Conservation (phyloP, 2,888 invertebrate genomes). For the Listrodromus nycthemerus region DNA sequence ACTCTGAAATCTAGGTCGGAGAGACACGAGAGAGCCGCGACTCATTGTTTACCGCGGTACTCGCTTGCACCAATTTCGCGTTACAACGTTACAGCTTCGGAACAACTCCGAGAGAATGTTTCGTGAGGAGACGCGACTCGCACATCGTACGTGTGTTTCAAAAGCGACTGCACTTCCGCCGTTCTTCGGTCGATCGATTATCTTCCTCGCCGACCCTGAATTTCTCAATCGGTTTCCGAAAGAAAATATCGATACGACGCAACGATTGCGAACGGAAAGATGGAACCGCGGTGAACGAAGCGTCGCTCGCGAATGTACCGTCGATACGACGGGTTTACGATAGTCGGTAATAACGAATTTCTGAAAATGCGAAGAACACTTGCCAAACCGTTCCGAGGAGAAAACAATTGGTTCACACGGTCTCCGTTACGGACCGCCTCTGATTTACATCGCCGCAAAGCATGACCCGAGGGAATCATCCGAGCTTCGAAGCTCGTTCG, state of each 20-base stretch:
- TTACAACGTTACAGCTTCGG: background rate
- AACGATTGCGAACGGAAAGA: background rate
- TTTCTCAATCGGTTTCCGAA: background rate
- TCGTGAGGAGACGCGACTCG: background rate
- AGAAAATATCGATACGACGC: background rate
- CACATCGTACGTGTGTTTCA: background rate
- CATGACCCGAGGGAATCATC: background rate
- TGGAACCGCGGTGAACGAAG: background rate
- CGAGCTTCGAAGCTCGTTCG: background rate
- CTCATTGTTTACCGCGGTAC: slow-evolving; percentile 81
- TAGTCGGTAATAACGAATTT: too few species aligned
- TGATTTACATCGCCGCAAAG: background rate
- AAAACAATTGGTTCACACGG: too few species aligned
- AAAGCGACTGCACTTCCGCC: background rate
- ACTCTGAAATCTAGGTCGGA: slow-evolving; percentile 82
- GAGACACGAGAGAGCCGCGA: slow-evolving; percentile 69
- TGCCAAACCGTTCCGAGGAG: too few species aligned
- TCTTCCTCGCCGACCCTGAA: background rate
- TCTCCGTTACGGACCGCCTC: too few species aligned
- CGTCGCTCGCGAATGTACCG: background rate
- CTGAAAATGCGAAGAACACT: too few species aligned
- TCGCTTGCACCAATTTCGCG: slow-evolving; percentile 37
- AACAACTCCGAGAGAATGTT: background rate
- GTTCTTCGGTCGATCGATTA: background rate
- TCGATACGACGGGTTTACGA: background rate